Base-by-base conservation (phyloP, 1,140 invertebrate genomes). In the Paracyclopina nana region DNA sequence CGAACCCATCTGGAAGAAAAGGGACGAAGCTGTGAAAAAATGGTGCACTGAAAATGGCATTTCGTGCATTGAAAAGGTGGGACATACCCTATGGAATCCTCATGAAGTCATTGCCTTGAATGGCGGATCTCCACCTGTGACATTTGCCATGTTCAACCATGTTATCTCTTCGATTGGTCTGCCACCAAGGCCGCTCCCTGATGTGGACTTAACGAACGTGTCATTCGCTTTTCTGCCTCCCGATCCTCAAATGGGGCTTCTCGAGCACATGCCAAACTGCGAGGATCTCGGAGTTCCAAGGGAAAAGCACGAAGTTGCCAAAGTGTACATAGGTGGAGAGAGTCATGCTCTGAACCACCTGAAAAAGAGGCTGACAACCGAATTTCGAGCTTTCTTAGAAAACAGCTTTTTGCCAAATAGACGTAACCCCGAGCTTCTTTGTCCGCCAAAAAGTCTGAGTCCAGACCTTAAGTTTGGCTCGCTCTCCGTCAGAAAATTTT, bases 21-120 rank as follows among this genome's bases (percentile, higher is more conserved):
- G 77, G 26, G 78, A 80, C 61, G 64, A 71, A n/a, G 55, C 59
- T 4, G 71, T 78, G 0, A 73, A 70, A 48, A 53, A 60, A 12
- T 58, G 74, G 5, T 80, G 78, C 55, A 54, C 61, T 1, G 64
- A 74, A 48, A 60, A 68, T 22, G 68, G 66, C 31, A 68, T 79
- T 1, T 59, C 68, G 46, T 71, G 68, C 20, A 62, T 67, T 16
- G 76, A 69, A 41, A 65, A 68, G 57, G 70, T 72, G 24, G 78
- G 77, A 11, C 78, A 80, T 58, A 81, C 79, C 2, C 68, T 81
- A 5, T 80, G 75, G 60, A 71, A 79, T 61, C 67, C 73, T 1
- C 66, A 77, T 38, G 34, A 38, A 20, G 34, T 80, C 18, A 65
- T 79, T 30, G 67, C 69, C 41, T 70, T 68, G 52, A 81, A 80